phyloP scores from a whole-genome alignment of 1,140 invertebrate species.

The Hylaeus anthracinus region DNA sequence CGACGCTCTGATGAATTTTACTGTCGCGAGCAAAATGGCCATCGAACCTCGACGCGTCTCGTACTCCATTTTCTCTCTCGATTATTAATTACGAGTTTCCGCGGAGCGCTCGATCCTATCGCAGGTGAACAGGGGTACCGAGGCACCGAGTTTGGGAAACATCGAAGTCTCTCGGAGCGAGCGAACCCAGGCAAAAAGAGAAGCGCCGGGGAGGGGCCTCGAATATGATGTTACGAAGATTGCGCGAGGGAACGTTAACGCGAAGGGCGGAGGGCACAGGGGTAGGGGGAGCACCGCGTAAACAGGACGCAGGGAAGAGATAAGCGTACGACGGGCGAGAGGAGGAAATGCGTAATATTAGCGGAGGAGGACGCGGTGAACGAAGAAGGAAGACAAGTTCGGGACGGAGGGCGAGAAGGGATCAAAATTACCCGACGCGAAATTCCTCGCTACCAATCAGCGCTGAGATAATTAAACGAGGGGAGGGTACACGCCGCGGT shows the following conservation, averaged over 20 bases:
- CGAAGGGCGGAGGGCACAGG: background rate
- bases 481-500: slow-evolving; percentile 66
- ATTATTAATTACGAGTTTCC: no score
- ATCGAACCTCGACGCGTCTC: no score
- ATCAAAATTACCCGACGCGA: slow-evolving; percentile 78
- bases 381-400: slow-evolving; percentile 7
- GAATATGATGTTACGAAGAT: slow-evolving; percentile 30
- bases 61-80: no score
- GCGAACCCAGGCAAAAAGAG: background rate
- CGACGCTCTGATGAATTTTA: no score
- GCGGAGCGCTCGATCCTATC: no score
- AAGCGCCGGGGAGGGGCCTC: background rate
- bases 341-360: slow-evolving; percentile 32
- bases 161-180: background rate
- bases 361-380: background rate
- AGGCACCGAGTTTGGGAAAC: background rate
- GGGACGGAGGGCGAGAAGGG: slow-evolving; percentile 58
- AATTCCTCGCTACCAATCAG: slow-evolving; percentile 79
- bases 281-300: background rate
- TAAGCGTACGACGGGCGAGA: background rate
- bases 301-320: background rate
- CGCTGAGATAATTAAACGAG: slow-evolving; percentile 79
- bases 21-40: no score
- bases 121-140: no score
- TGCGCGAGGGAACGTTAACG: slow-evolving; percentile 6